Evolutionary conservation across 2,113 vertebrate genomes (phyloP).

Genomic region (Pipra filicauda): DNA sequence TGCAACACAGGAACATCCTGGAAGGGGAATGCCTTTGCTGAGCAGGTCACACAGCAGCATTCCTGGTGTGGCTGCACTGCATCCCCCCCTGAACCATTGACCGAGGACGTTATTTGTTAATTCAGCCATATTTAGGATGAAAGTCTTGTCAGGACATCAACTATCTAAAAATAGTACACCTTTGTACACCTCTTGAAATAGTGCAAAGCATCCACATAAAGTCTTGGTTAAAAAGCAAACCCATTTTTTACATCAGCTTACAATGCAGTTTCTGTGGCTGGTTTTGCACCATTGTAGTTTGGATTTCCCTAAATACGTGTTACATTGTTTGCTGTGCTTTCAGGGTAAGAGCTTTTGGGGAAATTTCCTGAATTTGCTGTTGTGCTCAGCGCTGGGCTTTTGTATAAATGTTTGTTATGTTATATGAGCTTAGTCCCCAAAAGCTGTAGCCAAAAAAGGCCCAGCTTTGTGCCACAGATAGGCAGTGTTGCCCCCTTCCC

Average conservation of each 20-base stretch:
- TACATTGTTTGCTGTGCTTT: background rate
- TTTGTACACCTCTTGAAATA: background rate
- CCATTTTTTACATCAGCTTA: background rate
- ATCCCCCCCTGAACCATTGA: background rate
- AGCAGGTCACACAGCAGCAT: background rate
- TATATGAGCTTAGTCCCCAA: background rate
- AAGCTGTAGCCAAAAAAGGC: background rate
- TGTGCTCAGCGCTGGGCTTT: background rate
- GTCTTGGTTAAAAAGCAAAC: background rate
- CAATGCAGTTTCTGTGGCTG: rapidly evolving
- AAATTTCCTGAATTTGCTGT: background rate
- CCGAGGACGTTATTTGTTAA: background rate
- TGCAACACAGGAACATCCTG: rapidly evolving
- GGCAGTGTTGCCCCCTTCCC: background rate
- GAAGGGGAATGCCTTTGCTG: background rate
- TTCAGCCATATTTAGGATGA: background rate
- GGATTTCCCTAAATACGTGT: background rate
- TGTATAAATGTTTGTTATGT: background rate
- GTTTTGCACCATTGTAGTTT: rapidly evolving
- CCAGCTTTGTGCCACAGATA: background rate
- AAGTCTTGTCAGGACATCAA: background rate
- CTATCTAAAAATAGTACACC: background rate
- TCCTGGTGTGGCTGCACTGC: background rate
- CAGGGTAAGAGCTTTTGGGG: background rate
- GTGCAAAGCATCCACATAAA: background rate